Conservation (phyloP, 2,113 vertebrate species). For the Corydoras maculifer region DNA sequence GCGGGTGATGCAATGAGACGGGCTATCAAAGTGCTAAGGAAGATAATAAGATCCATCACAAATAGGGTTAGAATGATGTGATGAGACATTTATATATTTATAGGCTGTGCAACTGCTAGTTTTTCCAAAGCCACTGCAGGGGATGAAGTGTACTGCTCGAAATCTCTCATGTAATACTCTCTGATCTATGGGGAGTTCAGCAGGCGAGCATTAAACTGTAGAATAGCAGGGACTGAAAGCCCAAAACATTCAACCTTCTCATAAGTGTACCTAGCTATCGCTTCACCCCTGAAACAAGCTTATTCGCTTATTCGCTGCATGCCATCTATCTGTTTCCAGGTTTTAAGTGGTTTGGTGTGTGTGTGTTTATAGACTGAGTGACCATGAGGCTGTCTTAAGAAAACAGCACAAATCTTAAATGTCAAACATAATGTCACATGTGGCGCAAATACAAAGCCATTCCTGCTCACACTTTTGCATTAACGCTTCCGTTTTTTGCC, state of each 20-base stretch:
- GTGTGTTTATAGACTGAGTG: conserved; percentile 29
- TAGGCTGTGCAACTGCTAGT: not conserved
- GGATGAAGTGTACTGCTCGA: conserved; percentile 28
- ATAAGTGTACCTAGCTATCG: conserved; percentile 6
- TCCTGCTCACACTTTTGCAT: conserved; percentile 19
- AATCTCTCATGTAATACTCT: conserved; percentile 27
- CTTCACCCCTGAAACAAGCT: not conserved
- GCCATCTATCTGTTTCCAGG: conserved; percentile 14
- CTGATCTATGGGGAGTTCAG: conserved; percentile 35
- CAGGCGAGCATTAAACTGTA: conserved; percentile 33
- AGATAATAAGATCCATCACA: conserved; percentile 24
- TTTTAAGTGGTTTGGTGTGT: conserved; percentile 29
- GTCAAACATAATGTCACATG: conserved; percentile 34
- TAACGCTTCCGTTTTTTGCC: conserved; percentile 26
- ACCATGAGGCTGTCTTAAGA: conserved; percentile 26
- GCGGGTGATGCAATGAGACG: conserved; percentile 6
- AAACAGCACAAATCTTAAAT: conserved; percentile 29
- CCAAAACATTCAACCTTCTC: conserved; percentile 11
- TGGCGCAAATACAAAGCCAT: conserved; percentile 26
- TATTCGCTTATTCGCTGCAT: conserved; percentile 24
- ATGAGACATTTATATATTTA: conserved; percentile 15
- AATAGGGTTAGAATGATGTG: conserved; percentile 21
- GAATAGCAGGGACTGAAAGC: conserved; percentile 14
- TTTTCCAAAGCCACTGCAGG: conserved; percentile 31
- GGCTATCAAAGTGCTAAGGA: conserved; percentile 11